phyloP scores from a whole-genome alignment of 2,113 vertebrate genomes.

The Petaurus breviceps region DNA sequence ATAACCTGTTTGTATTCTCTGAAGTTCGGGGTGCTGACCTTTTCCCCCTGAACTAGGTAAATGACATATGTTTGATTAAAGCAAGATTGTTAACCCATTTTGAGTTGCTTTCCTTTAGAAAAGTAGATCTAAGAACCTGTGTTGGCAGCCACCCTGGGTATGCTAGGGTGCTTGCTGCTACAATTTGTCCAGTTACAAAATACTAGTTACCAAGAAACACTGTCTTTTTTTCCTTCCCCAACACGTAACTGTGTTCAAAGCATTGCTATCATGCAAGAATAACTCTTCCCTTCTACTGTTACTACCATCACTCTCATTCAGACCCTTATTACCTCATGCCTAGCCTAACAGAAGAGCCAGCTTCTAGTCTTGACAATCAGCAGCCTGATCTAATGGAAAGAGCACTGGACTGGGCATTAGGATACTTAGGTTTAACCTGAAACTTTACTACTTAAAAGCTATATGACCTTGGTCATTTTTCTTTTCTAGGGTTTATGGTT shows the following conservation, averaged over 20 bases:
- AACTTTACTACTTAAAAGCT: conserved; percentile 27
- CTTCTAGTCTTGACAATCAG: background rate
- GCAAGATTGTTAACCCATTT: no score
- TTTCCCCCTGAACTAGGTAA: no score
- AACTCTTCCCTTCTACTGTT: background rate
- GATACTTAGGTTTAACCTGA: conserved; percentile 50
- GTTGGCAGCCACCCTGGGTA: no score
- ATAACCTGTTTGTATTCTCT: no score
- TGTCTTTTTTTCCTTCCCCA: background rate
- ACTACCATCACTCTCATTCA: background rate
- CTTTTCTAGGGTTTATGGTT: background rate
- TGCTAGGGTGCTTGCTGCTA: no score
- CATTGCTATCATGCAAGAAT: background rate
- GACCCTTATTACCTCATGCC: background rate
- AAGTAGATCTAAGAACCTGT: no score
- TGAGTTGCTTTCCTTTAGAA: no score
- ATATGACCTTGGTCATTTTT: background rate
- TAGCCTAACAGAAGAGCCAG: background rate
- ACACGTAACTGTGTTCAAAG: background rate
- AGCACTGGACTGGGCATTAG: background rate
- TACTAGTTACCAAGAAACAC: background rate
- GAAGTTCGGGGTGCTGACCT: no score
- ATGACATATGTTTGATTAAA: no score
- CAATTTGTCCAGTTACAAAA: background rate
- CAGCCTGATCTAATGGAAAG: background rate